Evolutionary conservation across 2,888 invertebrate genomes (phyloP).

Genomic region (Seira sanloemensis): DNA sequence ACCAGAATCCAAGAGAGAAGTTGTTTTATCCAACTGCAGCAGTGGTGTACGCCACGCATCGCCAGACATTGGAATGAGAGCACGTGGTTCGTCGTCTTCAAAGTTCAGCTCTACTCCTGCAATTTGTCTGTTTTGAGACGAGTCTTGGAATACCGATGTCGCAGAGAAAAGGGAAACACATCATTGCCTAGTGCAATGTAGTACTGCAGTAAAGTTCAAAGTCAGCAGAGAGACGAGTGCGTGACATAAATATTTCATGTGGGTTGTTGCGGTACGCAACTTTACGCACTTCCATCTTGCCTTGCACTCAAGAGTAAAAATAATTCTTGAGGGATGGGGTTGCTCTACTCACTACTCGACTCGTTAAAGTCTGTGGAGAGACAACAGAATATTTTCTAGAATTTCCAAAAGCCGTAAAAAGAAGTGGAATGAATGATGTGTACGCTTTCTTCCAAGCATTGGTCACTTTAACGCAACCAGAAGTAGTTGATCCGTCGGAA

Average conservation of each 20-base stretch:
- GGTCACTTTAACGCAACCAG: neutral
- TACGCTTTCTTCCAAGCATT: neutral
- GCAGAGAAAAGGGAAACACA: neutral
- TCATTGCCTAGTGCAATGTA: neutral
- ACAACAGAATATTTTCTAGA: neutral
- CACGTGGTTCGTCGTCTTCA: neutral
- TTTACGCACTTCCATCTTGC: neutral
- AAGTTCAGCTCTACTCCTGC: neutral
- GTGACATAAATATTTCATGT: conserved; percentile 1
- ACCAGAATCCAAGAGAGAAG: neutral
- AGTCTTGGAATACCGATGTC: neutral
- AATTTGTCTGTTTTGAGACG: neutral
- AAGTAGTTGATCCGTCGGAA: too few species aligned
- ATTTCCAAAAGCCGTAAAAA: neutral
- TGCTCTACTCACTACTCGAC: neutral
- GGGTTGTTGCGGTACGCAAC: neutral
- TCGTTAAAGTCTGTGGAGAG: neutral
- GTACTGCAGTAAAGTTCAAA: neutral
- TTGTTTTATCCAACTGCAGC: neutral
- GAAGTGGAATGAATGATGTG: neutral
- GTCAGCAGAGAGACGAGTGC: neutral
- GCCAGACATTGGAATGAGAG: neutral
- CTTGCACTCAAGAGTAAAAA: neutral
- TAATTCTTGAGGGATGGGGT: neutral
- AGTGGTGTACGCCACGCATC: neutral